phyloP scores from a whole-genome alignment of 2,888 invertebrate species.

The Xestobium rufovillosum region DNA sequence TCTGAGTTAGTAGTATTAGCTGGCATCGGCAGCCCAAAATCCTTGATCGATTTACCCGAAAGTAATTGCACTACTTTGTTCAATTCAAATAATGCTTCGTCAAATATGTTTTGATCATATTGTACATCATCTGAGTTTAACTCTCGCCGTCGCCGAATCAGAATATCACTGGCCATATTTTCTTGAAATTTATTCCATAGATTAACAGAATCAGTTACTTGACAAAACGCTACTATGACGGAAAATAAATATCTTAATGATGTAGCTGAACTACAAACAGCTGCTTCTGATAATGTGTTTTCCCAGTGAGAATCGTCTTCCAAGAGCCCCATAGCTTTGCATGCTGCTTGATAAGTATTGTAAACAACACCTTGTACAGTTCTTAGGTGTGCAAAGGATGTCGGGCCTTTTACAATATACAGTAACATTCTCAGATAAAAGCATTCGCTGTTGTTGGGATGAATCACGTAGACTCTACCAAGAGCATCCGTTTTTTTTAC shows the following conservation, averaged over 20 bases:
- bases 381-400: conserved; percentile 29
- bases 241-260: conserved; percentile 22
- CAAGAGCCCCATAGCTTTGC: conserved; percentile 27
- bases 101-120: conserved; percentile 13
- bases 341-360: conserved; percentile 28
- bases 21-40: conserved; percentile 10
- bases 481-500: conserved; percentile 8
- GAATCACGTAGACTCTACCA: conserved; percentile 13
- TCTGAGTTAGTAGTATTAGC: too few species aligned
- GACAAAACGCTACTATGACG: conserved; percentile 21
- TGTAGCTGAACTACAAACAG: too few species aligned
- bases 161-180: conserved; percentile 7
- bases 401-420: conserved; percentile 27
- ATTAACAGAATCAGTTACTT: conserved; percentile 12
- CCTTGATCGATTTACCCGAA: conserved; percentile 13
- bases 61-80: conserved; percentile 13
- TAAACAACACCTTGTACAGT: conserved; percentile 32
- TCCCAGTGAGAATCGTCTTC: conserved; percentile 34
- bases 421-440: conserved; percentile 22
- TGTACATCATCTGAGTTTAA: conserved; percentile 11
- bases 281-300: too few species aligned
- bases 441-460: conserved; percentile 11
- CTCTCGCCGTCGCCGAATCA: conserved; percentile 12
- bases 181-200: conserved; percentile 6
- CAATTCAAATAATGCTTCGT: conserved; percentile 13